Base-by-base conservation (phyloP, 2,888 invertebrate genomes). In the Ligdia adustata region DNA sequence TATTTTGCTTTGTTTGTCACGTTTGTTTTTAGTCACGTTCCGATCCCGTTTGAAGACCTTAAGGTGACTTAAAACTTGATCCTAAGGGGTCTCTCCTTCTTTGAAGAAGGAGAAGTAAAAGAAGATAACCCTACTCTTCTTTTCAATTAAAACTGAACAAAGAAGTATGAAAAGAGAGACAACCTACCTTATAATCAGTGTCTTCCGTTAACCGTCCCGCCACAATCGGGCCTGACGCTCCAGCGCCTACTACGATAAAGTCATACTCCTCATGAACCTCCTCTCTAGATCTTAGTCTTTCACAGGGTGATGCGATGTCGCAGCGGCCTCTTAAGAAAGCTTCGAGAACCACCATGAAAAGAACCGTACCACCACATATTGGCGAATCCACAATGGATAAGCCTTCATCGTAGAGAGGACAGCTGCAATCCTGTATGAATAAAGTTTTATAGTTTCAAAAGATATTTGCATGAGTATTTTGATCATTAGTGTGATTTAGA, bases 241-340 rank as follows among this genome's bases (percentile, higher is more conserved):
- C 94, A 4, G 90, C 92, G 0, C 93, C 94, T 7, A 93, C 90
- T 3, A 93, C 93, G 6, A 93, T 90, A 61, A 93, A 93, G 64
- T 94, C 93, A 57, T 93, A 93, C 13, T 80, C 82, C 0, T 70
- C 52, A 4, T 87, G 81, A 1, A 76, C 51, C 0, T 69, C 62
- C 0, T 68, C 52, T 24, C 68, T 73, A 0, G 92, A 90, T 11
- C 53, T 64, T 3, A 93, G 79, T 41, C 92, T 80, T 14, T 87
- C 72, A 72, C 93, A 93, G 0, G 92, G 89, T 11, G 91, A 84
- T 2, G 90, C 82, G 41, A 92, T 77, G 1, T 70, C 62, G 45
- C 92, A 92, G 11, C 86, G 71, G 2, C 91, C 90, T 55, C 90
- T 82, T 5, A 93, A 73, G 66, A 91, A 93, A 1, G 83, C 76